Base-by-base conservation (phyloP, 2,113 vertebrate species). In the Clupea harengus region DNA sequence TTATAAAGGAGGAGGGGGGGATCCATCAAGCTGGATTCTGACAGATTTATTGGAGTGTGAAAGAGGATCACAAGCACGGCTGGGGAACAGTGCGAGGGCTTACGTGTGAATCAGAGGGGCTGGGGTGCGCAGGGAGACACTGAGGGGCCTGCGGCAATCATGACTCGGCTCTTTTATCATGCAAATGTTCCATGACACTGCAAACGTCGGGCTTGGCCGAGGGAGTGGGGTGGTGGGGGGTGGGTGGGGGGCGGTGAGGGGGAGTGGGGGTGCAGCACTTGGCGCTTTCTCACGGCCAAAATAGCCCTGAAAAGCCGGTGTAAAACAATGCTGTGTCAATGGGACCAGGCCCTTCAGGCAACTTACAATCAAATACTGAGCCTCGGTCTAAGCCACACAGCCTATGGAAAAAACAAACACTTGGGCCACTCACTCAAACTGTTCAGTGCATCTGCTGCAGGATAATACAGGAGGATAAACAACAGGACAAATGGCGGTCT, bases 171-270 rank as follows among this genome's bases (percentile, higher is more conserved):
- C 45, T 84, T 91, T 91, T 92, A 86, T 90, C 88, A 87, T 89
- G 87, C 85, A 91, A 92, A 93, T 90, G 85, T 45, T 83, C 86
- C 88, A 86, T 90, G 87, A 91, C 89, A 85, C 83, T 85, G 86
- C 85, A 92, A 90, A 91, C 54, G 88, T 86, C 49, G 17, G 83
- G 72, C 13, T 32, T 39, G 72, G 28, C 25, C 28, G 13, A 78
- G 72, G 10, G 15, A n/a, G 25, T 13, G 52, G 46, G 47, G 60
- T 6, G 47, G 85, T 4, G 50, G n/a, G 82, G 3, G 45, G 81
- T 84, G 86, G 87, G 46, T n/a, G n/a, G n/a, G 52, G 46, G 47
- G 60, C 2, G 47, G 85, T 4, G 50, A 8, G 82, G 3, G 45
- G n/a, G n/a, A n/a, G 81, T 84, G 86, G 87, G 46, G 45, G 50